phyloP scores from a whole-genome alignment of 2,888 invertebrate genomes.

The Nephrotoma guestfalica region DNA sequence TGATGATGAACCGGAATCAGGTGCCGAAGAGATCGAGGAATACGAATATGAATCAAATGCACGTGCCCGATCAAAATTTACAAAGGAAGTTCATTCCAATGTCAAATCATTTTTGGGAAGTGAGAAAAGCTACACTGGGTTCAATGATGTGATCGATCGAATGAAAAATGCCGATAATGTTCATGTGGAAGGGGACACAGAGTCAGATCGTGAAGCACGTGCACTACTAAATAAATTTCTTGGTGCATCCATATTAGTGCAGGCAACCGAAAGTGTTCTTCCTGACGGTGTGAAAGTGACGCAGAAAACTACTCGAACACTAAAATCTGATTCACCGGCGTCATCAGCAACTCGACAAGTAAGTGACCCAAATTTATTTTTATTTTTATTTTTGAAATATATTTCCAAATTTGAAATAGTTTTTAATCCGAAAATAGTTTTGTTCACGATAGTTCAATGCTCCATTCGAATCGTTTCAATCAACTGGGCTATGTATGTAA shows the following conservation, averaged over 20 bases:
- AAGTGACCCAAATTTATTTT: background rate
- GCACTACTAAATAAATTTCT: conserved; percentile 70
- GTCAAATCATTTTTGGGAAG: conserved; percentile 53
- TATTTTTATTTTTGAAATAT: too few species aligned
- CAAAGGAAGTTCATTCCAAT: conserved; percentile 19
- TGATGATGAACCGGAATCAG: background rate
- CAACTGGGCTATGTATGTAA: background rate
- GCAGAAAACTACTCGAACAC: conserved; percentile 10
- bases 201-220: conserved; percentile 56
- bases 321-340: background rate
- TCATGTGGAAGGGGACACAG: conserved; percentile 46
- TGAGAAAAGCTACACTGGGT: conserved; percentile 52
- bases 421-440: too few species aligned
- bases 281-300: conserved; percentile 19
- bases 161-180: conserved; percentile 65
- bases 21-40: conserved; percentile 11
- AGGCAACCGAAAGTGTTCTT: conserved; percentile 29
- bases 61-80: conserved; percentile 16
- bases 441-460: background rate
- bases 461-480: background rate
- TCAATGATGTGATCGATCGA: conserved; percentile 58
- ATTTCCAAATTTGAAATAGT: too few species aligned
- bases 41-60: conserved; percentile 16
- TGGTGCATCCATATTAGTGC: conserved; percentile 65
- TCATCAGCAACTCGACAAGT: background rate